Percentiles rank a stretch among this genome's conserved stretches.
These are phyloP conservation scores for Geodia barretti DNA, from an alignment of 37 sponge, comb jelly and placozoan species.

Conservation along the genomic window DNA sequence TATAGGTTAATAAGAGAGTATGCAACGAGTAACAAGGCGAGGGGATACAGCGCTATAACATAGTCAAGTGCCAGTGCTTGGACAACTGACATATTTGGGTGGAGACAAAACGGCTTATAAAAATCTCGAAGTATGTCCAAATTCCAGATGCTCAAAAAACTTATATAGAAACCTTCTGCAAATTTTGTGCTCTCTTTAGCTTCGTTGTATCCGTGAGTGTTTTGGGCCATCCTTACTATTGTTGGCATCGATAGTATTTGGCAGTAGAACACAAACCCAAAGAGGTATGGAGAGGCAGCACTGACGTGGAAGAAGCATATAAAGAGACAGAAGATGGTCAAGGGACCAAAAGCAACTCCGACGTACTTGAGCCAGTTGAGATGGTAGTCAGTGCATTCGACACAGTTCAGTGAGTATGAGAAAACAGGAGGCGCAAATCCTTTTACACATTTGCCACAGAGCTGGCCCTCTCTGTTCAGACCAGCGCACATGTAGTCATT, in stretches of 20 bases:
- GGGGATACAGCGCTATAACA: not conserved
- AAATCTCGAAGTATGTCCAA: not conserved
- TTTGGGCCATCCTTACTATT: not conserved
- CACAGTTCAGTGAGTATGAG: slow-evolving; percentile 4
- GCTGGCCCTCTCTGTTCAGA: not conserved
- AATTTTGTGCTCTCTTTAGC: not conserved
- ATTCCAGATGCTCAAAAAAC: not conserved
- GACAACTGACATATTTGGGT: not conserved
- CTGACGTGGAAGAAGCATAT: not conserved
- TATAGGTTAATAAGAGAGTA: not conserved
- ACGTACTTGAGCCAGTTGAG: slow-evolving; percentile 7
- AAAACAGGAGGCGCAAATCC: not conserved
- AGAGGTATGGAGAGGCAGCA: not conserved
- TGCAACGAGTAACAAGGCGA: not conserved
- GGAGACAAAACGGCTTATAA: not conserved
- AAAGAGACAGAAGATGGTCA: not conserved
- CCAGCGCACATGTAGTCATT: not conserved
- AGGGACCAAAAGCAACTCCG: not conserved
- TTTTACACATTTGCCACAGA: slow-evolving; percentile 1
- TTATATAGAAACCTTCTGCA: not conserved
- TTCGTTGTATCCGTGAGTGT: not conserved
- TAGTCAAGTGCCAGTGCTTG: not conserved
- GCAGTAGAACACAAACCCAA: not conserved
- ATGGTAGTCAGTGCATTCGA: not conserved
- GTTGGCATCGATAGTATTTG: not conserved